Conservation (phyloP, 2,113 vertebrate species). For the Varanus komodoensis region DNA sequence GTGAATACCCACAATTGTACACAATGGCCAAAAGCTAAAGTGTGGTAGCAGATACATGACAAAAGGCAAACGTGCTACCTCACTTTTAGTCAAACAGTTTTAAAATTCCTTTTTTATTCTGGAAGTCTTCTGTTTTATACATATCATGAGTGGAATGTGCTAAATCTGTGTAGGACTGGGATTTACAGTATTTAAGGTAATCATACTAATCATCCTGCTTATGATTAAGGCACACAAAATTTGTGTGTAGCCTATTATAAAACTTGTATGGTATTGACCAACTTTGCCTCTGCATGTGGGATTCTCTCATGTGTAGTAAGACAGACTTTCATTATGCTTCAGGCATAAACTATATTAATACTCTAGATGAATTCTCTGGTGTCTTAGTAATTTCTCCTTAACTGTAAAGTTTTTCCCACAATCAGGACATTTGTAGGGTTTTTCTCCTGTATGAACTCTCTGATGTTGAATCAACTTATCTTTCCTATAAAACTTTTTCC, state of each 20-base stretch:
- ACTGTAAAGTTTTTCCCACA: conserved; percentile 15
- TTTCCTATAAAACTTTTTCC: conserved; percentile 64
- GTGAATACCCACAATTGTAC: background rate
- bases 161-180: background rate
- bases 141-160: background rate
- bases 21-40: background rate
- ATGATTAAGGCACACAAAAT: background rate
- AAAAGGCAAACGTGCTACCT: background rate
- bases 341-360: background rate
- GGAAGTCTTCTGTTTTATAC: background rate
- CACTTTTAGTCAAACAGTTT: background rate
- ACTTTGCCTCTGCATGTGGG: background rate
- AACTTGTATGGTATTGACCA: background rate
- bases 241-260: background rate
- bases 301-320: background rate
- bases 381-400: background rate
- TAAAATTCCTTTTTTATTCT: background rate
- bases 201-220: background rate
- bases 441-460: conserved; percentile 39
- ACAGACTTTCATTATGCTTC: background rate
- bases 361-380: conserved; percentile 13
- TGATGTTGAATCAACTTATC: conserved; percentile 55
- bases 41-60: background rate
- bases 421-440: conserved; percentile 3
- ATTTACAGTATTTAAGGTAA: background rate